Conservation (phyloP, 1,140 invertebrate genomes). For the Glossosoma conforme region DNA sequence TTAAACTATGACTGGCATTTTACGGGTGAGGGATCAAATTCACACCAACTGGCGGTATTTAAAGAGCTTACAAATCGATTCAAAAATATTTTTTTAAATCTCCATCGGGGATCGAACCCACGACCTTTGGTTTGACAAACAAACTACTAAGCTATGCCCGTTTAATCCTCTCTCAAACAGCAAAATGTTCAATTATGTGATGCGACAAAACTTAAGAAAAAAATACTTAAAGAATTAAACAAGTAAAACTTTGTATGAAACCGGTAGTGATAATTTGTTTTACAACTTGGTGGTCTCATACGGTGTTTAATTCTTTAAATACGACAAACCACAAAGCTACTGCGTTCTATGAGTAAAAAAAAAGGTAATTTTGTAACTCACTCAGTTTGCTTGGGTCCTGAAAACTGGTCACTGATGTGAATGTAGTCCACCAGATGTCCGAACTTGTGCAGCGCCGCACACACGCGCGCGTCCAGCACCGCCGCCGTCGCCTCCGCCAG, state of each 20-base stretch:
- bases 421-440: slow-evolving; percentile 88
- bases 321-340: neutral
- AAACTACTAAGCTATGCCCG: too few relatives aligned
- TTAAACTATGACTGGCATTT: too few relatives aligned
- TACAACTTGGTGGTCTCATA: neutral
- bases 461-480: slow-evolving; percentile 76
- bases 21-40: too few relatives aligned
- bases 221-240: neutral
- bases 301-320: neutral
- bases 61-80: too few relatives aligned
- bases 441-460: slow-evolving; percentile 79
- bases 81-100: too few relatives aligned
- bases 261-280: neutral
- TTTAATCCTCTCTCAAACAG: too few relatives aligned
- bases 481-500: slow-evolving; percentile 78
- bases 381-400: slow-evolving; percentile 84
- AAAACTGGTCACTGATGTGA: slow-evolving; percentile 95
- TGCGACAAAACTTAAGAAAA: too few relatives aligned
- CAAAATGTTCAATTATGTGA: too few relatives aligned
- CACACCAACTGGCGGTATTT: too few relatives aligned
- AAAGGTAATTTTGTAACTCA: slow-evolving; percentile 47
- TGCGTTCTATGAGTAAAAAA: slow-evolving; percentile 7
- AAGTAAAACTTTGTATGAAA: neutral
- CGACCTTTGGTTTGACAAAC: too few relatives aligned
- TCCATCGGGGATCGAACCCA: too few relatives aligned